phyloP scores from a whole-genome alignment of 2,113 vertebrate genomes.

The Neodon shergylaensis region DNA sequence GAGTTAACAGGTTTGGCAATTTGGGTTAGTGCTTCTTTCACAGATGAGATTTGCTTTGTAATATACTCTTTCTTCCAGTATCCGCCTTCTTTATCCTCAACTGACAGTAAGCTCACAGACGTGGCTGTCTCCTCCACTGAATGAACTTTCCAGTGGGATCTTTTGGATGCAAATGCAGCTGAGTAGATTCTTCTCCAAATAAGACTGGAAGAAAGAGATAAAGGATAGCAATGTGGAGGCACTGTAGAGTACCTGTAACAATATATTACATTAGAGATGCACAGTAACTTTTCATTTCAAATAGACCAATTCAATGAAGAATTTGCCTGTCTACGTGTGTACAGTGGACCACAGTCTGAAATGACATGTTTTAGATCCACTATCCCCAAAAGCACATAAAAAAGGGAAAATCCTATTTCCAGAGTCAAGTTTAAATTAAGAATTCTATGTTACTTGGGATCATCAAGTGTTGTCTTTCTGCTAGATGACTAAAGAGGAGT shows the following conservation, averaged over 20 bases:
- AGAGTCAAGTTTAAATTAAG: not conserved
- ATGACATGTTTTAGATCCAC: not conserved
- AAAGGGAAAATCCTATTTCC: not conserved
- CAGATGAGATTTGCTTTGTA: constrained; percentile 79
- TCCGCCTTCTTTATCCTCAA: constrained; percentile 81
- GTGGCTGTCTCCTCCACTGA: constrained; percentile 66
- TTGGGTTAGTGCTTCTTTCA: constrained; percentile 81
- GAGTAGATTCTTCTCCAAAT: constrained; percentile 90
- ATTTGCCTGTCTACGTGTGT: not conserved
- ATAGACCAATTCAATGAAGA: not conserved
- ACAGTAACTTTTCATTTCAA: not conserved
- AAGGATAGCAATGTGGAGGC: not conserved
- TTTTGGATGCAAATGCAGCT: constrained; percentile 77
- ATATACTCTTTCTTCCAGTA: constrained; percentile 92
- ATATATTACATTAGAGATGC: not conserved
- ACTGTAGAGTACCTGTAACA: rapidly evolving
- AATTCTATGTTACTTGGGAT: not conserved
- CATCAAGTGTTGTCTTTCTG: not conserved
- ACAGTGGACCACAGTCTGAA: not conserved
- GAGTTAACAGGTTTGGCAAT: constrained; percentile 84
- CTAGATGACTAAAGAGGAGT: not conserved
- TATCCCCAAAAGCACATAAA: not conserved
- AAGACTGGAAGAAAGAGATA: constrained; percentile 81
- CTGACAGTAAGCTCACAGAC: constrained; percentile 61
- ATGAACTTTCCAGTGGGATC: constrained; percentile 71